phyloP scores from a whole-genome alignment of 2,113 vertebrate species.

The Lathamus discolor region DNA sequence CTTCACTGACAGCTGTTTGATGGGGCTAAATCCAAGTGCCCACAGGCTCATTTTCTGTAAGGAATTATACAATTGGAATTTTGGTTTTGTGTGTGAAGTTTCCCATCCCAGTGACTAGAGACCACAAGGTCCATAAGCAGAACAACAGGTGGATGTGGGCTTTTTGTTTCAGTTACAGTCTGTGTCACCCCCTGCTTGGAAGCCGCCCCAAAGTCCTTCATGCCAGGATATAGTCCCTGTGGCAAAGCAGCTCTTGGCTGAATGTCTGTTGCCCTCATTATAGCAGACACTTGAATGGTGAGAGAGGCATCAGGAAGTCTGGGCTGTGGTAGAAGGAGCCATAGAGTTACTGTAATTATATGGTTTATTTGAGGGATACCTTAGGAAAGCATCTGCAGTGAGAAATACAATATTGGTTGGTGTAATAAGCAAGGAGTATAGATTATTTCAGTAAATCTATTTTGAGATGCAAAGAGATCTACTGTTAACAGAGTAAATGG shows the following conservation, averaged over 20 bases:
- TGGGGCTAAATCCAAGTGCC: not conserved
- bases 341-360: not conserved
- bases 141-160: not conserved
- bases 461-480: not conserved
- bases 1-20: constrained; percentile 20
- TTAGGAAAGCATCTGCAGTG: not conserved
- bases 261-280: not conserved
- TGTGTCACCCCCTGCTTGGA: not conserved
- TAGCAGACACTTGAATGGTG: not conserved
- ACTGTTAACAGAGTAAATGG: not conserved
- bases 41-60: not conserved
- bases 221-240: not conserved
- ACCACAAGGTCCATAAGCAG: not conserved
- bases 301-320: not conserved
- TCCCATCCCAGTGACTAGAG: not conserved
- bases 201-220: not conserved
- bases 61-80: not conserved
- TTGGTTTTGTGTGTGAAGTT: not conserved
- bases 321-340: not conserved
- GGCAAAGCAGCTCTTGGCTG: not conserved
- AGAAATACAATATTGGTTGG: not conserved
- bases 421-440: not conserved
- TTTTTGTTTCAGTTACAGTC: not conserved
- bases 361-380: not conserved
- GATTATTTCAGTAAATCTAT: not conserved